These are phyloP conservation scores for Calephelis perditalis DNA, from an alignment of 2,888 invertebrate species.

Conservation along the genomic window DNA sequence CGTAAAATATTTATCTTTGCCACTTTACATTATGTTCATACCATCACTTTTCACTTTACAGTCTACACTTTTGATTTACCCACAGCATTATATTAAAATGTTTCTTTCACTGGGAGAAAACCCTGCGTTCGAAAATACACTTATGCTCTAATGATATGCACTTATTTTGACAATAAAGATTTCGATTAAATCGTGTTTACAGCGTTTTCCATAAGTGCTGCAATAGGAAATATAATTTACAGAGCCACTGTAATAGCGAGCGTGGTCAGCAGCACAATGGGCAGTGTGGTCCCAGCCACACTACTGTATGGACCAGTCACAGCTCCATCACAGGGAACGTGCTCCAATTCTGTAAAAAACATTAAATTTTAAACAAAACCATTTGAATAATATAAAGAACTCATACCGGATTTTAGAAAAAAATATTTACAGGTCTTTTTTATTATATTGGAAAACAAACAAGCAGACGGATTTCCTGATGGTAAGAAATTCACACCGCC, in stretches of 20 bases:
- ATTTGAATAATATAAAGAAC: neutral
- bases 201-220: neutral
- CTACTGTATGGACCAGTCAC: conserved; percentile 73
- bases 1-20: conserved; percentile 18
- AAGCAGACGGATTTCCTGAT: no score
- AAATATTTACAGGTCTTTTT: no score
- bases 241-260: conserved; percentile 65
- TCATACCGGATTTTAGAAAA: no score
- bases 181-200: neutral
- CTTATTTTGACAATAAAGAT: neutral
- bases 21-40: conserved; percentile 5
- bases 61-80: neutral
- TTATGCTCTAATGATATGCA: conserved; percentile 8
- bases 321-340: conserved; percentile 69
- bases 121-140: conserved; percentile 1
- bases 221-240: conserved; percentile 37
- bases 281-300: conserved; percentile 63
- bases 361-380: neutral
- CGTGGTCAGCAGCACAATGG: conserved; percentile 58
- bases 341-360: conserved; percentile 60
- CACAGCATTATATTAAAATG: neutral
- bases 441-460: no score
- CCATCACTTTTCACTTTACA: neutral
- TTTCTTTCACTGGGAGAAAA: neutral
- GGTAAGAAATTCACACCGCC: no score